These are phyloP conservation scores for Schizopygopsis malacanthus DNA, from an alignment of 2,797 vertebrate genomes.

Conservation along the genomic window DNA sequence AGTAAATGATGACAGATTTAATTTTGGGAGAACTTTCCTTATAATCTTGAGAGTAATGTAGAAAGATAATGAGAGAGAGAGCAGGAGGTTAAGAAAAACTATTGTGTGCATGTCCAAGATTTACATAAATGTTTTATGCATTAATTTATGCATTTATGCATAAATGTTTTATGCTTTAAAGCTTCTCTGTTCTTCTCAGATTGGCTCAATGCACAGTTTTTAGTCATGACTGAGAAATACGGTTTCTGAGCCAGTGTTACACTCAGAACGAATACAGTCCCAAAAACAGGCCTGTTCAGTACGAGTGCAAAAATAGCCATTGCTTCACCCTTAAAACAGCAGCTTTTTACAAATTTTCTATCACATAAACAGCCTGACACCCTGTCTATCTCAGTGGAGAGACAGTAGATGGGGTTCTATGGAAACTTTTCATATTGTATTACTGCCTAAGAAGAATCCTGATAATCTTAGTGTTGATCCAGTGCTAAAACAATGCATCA, in stretches of 20 bases:
- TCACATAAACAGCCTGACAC: not conserved
- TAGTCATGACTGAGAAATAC: slow-evolving; percentile 28
- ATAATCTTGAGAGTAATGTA: slow-evolving; percentile 3
- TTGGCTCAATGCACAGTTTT: slow-evolving; percentile 27
- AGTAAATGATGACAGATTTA: not conserved
- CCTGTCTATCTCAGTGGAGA: not conserved
- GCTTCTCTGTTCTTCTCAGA: not conserved
- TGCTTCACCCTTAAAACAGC: not conserved
- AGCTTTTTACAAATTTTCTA: not conserved
- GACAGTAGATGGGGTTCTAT: not conserved
- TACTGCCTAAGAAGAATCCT: not conserved
- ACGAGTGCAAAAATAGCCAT: not conserved
- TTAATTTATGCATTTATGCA: no score
- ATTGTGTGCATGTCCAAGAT: not conserved
- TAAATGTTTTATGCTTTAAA: no score
- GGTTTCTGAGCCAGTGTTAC: not conserved
- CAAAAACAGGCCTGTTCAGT: not conserved
- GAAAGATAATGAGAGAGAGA: not conserved
- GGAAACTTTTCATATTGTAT: not conserved
- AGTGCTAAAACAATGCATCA: slow-evolving; percentile 35
- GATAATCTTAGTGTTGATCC: slow-evolving; percentile 27
- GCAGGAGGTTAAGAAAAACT: not conserved
- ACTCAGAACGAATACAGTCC: not conserved
- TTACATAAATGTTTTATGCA: slow-evolving; percentile 6
- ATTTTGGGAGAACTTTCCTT: not conserved